Base-by-base conservation (phyloP, 2,888 invertebrate species). In the Schrankia costaestrigalis region DNA sequence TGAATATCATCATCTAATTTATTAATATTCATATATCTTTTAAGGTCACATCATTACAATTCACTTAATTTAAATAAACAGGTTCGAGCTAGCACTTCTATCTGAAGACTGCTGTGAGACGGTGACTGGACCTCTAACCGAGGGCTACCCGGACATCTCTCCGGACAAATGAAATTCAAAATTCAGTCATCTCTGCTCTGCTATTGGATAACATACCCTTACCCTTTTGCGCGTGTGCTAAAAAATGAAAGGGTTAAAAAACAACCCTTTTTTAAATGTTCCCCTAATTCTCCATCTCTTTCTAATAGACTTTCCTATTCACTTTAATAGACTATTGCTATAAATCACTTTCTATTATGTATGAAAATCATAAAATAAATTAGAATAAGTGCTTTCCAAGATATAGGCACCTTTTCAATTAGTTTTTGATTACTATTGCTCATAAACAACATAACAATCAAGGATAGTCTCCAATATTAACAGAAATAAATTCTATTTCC, bases 201-300 rank as follows among this genome's bases (percentile, higher is more conserved):
- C 74, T 42, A 87, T 87, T 87, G 87, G 87, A 69, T 66, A 71
- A 66, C 57, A 64, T 66, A 61, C 51, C 76, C 76, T 66, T 74
- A 71, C 76, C 72, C 77, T 63, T 74, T 74, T 86, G 86, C 85
- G 86, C 85, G 70, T 86, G 87, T 87, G 85, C 84, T 80, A 85
- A 86, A 84, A 81, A 81, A 77, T 34, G 58, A 74, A 85, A 84
- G 86, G 88, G 85, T 84, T 83, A 76, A 76, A 77, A 67, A 72
- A 65, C 57, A 79, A 81, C 84, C 86, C 75, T 78, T 83, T 81
- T 75, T 74, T 39, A 30, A 63, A 46, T 63, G 46, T 67, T 72
- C 76, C 79, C 62, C 60, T 62, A 30, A 47, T 36, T 43, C 46
- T 53, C 34, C 51, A 55, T 56, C 55, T 47, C 61, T 59, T 59